These are phyloP conservation scores for Mareca penelope DNA, from an alignment of 2,797 vertebrate genomes.

Conservation along the genomic window DNA sequence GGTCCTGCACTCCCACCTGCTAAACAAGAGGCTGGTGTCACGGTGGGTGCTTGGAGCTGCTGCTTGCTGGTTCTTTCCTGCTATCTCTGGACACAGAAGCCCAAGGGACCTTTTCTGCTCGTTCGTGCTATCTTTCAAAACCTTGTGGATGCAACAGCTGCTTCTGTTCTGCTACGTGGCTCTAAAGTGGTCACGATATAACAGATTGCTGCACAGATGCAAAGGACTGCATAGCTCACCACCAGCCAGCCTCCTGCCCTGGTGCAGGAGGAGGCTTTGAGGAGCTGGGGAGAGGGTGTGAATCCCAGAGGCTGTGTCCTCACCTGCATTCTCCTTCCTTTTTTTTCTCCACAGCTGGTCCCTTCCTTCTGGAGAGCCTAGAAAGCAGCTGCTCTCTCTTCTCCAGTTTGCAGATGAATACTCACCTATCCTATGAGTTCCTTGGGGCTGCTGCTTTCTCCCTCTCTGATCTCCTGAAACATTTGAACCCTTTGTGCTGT, in stretches of 20 bases:
- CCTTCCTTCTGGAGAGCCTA: not conserved
- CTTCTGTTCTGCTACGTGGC: accelerated
- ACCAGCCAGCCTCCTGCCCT: not conserved
- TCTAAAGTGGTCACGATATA: not conserved
- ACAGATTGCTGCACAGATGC: not conserved
- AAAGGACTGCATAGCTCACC: not conserved
- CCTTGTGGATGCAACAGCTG: not conserved
- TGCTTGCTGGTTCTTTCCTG: not conserved
- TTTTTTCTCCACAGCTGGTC: not conserved
- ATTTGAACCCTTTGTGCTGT: not conserved
- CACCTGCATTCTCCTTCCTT: not conserved
- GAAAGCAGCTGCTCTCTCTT: not conserved
- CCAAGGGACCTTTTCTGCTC: not conserved
- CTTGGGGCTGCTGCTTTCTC: not conserved
- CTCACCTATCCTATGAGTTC: not conserved
- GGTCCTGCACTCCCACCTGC: not conserved
- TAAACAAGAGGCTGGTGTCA: not conserved
- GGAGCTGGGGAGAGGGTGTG: not conserved
- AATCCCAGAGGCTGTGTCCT: not conserved
- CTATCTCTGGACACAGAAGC: not conserved
- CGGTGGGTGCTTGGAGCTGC: not conserved
- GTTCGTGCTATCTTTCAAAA: not conserved
- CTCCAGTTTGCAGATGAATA: not conserved
- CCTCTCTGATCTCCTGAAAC: not conserved
- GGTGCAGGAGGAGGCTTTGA: not conserved